These are phyloP conservation scores for Eulemur albifrons DNA, from an alignment of 2,797 vertebrate species.

Conservation along the genomic window DNA sequence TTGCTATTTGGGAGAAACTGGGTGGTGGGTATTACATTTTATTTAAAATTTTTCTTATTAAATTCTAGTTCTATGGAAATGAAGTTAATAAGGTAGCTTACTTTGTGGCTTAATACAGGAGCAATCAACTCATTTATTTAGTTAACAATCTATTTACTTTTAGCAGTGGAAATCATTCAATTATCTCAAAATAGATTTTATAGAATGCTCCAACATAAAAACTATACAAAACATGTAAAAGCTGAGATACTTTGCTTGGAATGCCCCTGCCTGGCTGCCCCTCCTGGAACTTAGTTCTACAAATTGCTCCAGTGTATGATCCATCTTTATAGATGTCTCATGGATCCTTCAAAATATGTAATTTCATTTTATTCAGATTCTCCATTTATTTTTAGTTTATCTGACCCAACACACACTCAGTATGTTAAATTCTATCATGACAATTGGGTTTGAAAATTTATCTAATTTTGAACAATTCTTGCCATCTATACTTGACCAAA, in stretches of 20 bases:
- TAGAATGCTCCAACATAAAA: neutral
- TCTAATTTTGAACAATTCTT: neutral
- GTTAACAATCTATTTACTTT: constrained; percentile 24
- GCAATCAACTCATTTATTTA: constrained; percentile 35
- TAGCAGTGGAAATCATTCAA: constrained; percentile 19
- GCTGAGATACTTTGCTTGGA: neutral
- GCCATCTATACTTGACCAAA: neutral
- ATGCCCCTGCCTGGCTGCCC: fast-evolving
- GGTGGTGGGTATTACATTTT: neutral
- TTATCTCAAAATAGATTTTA: constrained; percentile 37
- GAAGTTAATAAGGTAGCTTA: neutral
- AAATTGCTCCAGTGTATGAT: neutral
- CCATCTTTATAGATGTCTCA: neutral
- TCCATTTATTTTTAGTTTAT: constrained; percentile 4
- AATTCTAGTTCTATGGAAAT: constrained; percentile 38
- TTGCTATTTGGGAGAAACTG: neutral
- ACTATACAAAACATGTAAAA: neutral
- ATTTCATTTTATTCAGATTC: neutral
- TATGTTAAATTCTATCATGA: neutral
- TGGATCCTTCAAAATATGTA: neutral
- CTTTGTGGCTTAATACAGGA: neutral
- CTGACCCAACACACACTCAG: neutral
- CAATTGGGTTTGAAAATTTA: neutral
- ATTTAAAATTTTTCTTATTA: constrained; percentile 41
- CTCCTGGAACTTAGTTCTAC: neutral